phyloP scores from a whole-genome alignment of 2,888 invertebrate genomes.

The Drosophila dives region DNA sequence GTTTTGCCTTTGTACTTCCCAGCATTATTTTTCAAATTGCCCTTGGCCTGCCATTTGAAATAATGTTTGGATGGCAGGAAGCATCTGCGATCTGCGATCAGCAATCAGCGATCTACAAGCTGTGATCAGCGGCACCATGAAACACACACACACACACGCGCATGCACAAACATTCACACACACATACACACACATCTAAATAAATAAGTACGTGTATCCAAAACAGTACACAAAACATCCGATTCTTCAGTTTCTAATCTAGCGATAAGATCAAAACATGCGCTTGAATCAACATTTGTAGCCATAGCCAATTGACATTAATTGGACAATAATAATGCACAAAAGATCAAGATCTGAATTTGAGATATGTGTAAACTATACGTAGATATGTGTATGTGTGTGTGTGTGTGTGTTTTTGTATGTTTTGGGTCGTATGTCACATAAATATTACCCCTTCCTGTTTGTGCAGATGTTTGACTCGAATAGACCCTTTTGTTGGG shows the following conservation, averaged over 20 bases:
- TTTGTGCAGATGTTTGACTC: background rate
- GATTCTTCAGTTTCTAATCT: conserved; percentile 41
- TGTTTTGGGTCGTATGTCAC: conserved; percentile 22
- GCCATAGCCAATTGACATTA: conserved; percentile 66
- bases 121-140: conserved; percentile 26
- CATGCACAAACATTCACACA: background rate
- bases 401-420: background rate
- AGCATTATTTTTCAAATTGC: background rate
- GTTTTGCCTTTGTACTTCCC: background rate
- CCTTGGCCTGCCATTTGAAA: conserved; percentile 7
- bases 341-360: conserved; percentile 23
- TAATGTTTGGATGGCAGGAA: conserved; percentile 26
- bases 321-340: conserved; percentile 68
- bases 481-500: conserved; percentile 8
- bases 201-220: conserved; percentile 13
- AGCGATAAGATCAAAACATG: conserved; percentile 49
- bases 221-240: conserved; percentile 30
- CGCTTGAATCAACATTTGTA: conserved; percentile 30
- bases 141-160: background rate
- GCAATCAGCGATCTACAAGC: conserved; percentile 5
- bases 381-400: background rate
- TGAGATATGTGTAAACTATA: conserved; percentile 11
- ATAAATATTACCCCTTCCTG: background rate
- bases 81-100: conserved; percentile 4
- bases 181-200: background rate